A percentile compares a stretch with the other conserved stretches of the same genome.
These are phyloP conservation scores for Catotricha subobsoleta DNA, from an alignment of 2,888 invertebrate species.

Conservation along the genomic window DNA sequence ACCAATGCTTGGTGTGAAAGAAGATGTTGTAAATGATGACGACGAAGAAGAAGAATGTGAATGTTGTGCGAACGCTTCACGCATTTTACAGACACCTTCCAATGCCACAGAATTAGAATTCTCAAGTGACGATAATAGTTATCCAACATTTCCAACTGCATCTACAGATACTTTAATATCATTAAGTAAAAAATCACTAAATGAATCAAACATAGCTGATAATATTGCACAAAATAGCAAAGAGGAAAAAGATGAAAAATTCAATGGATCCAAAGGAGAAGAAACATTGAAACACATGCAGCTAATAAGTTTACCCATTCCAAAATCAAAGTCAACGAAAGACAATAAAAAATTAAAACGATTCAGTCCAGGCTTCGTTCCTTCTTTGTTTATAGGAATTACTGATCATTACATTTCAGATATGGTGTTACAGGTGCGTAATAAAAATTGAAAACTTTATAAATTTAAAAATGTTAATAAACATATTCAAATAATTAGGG, in stretches of 20 bases:
- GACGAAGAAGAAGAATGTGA: slow-evolving; percentile 31
- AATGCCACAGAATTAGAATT: slow-evolving; percentile 57
- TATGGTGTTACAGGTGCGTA: slow-evolving; percentile 51
- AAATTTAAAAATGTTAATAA: no score
- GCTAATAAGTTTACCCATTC: slow-evolving; percentile 1
- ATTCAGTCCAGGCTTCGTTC: slow-evolving; percentile 35
- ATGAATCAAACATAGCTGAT: not conserved
- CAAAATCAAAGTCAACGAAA: slow-evolving; percentile 19
- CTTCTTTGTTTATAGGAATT: slow-evolving; percentile 41
- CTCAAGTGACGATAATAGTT: slow-evolving; percentile 27
- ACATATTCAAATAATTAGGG: no score
- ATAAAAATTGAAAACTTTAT: not conserved
- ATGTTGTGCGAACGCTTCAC: slow-evolving; percentile 35
- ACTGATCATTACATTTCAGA: slow-evolving; percentile 51
- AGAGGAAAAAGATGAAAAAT: not conserved
- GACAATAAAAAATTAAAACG: slow-evolving; percentile 21
- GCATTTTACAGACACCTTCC: slow-evolving; percentile 53
- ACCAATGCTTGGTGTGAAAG: not conserved
- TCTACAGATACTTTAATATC: slow-evolving; percentile 8
- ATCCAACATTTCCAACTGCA: slow-evolving; percentile 14
- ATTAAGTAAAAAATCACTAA: not conserved
- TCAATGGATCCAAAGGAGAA: not conserved
- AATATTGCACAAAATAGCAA: not conserved
- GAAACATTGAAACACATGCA: not conserved
- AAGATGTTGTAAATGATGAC: slow-evolving; percentile 6